Evolutionary conservation across 30 jellyfish, hydroid and myxozoan species (phyloP), one percentile per base, ranked within the genome.

Genomic region (Chrysaora quinquecirrha): DNA sequence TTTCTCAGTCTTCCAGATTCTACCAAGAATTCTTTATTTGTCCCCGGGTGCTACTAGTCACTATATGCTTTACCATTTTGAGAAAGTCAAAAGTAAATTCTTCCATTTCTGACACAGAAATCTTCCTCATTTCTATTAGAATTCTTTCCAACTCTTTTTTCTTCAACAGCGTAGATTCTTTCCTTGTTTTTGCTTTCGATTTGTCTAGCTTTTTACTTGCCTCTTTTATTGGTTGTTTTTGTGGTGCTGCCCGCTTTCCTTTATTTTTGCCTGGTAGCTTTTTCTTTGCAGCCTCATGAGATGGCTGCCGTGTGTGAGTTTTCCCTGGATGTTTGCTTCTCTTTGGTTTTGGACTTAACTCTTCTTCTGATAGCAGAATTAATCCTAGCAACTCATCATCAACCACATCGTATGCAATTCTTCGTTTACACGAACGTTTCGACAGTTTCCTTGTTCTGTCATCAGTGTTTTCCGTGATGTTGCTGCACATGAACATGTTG

Each of bases 191-290:
- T n/a, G n/a, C n/a, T n/a, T n/a, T n/a, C n/a, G n/a, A n/a, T n/a
- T 43, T 43, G 12, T 43, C 16, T 43, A 43, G 16, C 58, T 43
- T 43, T 43, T 43, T 43, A 43, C 58, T 43, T 9, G 58, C 58
- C 58, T 43, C 58, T 43, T 43, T 43, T 43, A 43, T 43, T 43
- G 58, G 58, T 16, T 43, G 58, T 43, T 43, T 9, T 43, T 43
- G 58, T 43, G 58, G 58, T 43, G 58, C 58, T 43, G 58, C 58
- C 58, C 58, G 9, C 58, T 43, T 43, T 43, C 58, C 58, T 43
- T 43, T 43, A 43, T 43, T 43, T 43, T 43, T 43, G 58, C 58
- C 58, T 43, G 16, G 12, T 43, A 16, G 58, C 58, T 43, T 43
- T 43, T 43, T 43, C 12, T 43, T 43, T 43, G 58, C 58, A 43